These are phyloP conservation scores for Caenorhabditis virilis DNA, from an alignment of 2,888 invertebrate species.

Conservation along the genomic window DNA sequence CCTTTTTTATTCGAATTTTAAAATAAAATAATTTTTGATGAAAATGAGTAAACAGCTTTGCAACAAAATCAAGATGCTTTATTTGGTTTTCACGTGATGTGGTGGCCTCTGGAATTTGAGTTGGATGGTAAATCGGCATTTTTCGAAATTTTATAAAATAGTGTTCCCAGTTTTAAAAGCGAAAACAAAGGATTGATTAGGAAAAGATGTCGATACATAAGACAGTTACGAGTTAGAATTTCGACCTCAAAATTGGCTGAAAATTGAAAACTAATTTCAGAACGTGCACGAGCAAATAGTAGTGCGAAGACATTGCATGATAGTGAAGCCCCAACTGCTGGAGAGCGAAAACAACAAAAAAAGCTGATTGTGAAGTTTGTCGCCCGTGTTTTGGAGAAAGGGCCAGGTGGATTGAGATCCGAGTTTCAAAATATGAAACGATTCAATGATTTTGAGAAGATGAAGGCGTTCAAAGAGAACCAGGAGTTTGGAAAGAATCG, in stretches of 20 bases:
- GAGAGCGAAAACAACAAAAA: constrained; percentile 1
- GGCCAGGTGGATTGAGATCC: constrained; percentile 29
- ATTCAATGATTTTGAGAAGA: constrained; percentile 31
- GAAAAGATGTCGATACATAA: neutral
- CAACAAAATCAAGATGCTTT: too few species aligned
- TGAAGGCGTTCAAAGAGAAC: constrained; percentile 38
- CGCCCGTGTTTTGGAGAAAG: constrained; percentile 29
- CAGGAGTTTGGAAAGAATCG: constrained; percentile 36
- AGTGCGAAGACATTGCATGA: constrained; percentile 1
- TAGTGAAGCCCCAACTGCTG: constrained; percentile 1
- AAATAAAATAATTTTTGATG: neutral
- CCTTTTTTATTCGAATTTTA: neutral
- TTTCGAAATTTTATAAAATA: too few species aligned
- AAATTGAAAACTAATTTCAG: neutral
- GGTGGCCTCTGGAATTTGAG: too few species aligned
- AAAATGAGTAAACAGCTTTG: too few species aligned
- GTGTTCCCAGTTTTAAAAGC: neutral
- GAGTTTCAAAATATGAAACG: constrained; percentile 40
- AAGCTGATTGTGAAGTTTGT: constrained; percentile 32
- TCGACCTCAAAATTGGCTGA: neutral
- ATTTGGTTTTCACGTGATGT: too few species aligned
- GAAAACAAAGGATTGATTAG: neutral
- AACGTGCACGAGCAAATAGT: constrained; percentile 2
- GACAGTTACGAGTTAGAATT: neutral
- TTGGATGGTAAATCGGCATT: too few species aligned